A percentile compares a stretch with the other conserved stretches of the same genome.
Conservation (phyloP, 2,888 invertebrate genomes). For the Philereme vetulata region DNA sequence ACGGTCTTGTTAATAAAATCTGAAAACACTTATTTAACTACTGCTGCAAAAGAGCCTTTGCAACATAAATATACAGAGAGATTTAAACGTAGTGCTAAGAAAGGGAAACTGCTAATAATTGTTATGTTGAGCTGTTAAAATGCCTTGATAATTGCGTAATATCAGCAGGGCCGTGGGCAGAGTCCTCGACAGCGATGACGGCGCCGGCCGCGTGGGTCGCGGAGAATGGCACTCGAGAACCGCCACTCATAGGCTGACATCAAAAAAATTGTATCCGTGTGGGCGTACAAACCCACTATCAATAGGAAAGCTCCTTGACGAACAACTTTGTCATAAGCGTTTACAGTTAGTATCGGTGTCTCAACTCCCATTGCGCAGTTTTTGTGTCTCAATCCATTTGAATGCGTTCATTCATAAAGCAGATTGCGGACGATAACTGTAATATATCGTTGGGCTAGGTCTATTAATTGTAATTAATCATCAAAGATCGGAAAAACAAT, state of each 20-base stretch:
- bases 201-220: constrained; percentile 60
- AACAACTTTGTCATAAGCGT: constrained; percentile 54
- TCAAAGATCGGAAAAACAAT: constrained; percentile 29
- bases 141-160: constrained; percentile 45
- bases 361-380: constrained; percentile 50
- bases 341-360: constrained; percentile 48
- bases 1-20: too few species aligned
- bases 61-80: too few species aligned
- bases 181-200: constrained; percentile 56
- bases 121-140: constrained; percentile 32
- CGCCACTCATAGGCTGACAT: constrained; percentile 53
- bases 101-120: too few species aligned
- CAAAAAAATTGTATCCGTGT: constrained; percentile 56
- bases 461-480: constrained; percentile 28
- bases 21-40: too few species aligned
- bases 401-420: constrained; percentile 48
- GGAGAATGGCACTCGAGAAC: constrained; percentile 44
- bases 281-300: constrained; percentile 59
- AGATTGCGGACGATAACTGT: constrained; percentile 27
- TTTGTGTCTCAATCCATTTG: constrained; percentile 46
- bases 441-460: constrained; percentile 27
- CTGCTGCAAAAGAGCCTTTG: too few species aligned
- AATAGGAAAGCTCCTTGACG: constrained; percentile 59
- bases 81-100: too few species aligned
- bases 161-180: constrained; percentile 57